These are phyloP conservation scores for Tupaia chinensis DNA, from an alignment of 2,113 vertebrate genomes.

Conservation along the genomic window DNA sequence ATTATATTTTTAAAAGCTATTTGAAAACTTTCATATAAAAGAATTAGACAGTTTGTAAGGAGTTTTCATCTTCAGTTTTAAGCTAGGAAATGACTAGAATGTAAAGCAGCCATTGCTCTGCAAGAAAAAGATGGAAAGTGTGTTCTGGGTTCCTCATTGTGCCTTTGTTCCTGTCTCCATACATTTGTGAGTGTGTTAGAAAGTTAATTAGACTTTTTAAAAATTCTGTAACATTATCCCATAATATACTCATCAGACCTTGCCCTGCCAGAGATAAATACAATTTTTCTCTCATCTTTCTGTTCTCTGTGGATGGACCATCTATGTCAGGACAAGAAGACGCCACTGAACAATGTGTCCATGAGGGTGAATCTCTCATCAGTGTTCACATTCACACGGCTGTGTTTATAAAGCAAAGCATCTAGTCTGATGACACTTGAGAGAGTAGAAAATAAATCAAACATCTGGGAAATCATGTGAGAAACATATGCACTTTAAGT, in stretches of 20 bases:
- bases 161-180: not conserved
- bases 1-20: not conserved
- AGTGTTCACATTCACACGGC: slow-evolving; percentile 33
- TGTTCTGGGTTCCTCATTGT: not conserved
- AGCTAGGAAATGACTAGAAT: not conserved
- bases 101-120: not conserved
- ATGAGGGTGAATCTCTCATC: not conserved
- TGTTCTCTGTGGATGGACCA: not conserved
- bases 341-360: not conserved
- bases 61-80: not conserved
- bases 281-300: not conserved
- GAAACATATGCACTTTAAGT: slow-evolving; percentile 38
- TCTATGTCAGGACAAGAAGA: not conserved
- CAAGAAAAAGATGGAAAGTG: not conserved
- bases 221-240: not conserved
- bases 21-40: not conserved
- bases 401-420: slow-evolving; percentile 21
- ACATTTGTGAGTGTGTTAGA: not conserved
- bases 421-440: slow-evolving; percentile 20
- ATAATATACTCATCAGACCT: not conserved
- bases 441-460: slow-evolving; percentile 42
- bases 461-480: slow-evolving; percentile 61
- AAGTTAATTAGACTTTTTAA: not conserved
- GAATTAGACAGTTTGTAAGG: not conserved
- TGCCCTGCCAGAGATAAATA: not conserved